These are phyloP conservation scores for Machimus atricapillus DNA, from an alignment of 2,888 invertebrate genomes.

Conservation along the genomic window DNA sequence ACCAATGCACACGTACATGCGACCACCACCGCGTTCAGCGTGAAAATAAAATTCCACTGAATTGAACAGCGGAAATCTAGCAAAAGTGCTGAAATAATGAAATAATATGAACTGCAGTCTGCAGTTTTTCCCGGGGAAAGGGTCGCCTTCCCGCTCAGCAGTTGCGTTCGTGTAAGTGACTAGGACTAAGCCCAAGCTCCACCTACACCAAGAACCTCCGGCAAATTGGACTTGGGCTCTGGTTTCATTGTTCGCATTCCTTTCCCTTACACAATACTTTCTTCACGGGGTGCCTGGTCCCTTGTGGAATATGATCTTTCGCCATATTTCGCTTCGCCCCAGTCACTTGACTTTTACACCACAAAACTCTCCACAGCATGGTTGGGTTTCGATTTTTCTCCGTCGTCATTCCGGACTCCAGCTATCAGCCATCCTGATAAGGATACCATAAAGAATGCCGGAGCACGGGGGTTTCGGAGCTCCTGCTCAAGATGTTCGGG, in stretches of 20 bases:
- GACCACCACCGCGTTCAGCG: background rate
- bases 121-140: background rate
- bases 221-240: background rate
- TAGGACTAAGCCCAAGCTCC: background rate
- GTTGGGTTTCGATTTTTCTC: background rate
- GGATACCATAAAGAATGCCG: background rate
- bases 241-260: conserved; percentile 11
- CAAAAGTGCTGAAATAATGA: conserved; percentile 40
- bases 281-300: background rate
- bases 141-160: background rate
- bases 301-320: conserved; percentile 1
- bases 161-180: background rate
- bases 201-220: background rate
- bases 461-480: background rate
- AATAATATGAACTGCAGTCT: conserved; percentile 14
- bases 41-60: background rate
- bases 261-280: background rate
- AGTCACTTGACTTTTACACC: conserved; percentile 12
- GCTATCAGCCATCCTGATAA: conserved; percentile 19
- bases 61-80: conserved; percentile 26
- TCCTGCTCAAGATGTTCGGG: background rate
- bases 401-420: background rate
- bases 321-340: background rate
- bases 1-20: background rate
- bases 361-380: background rate